Conservation (phyloP, 2,797 vertebrate species). For the Margarornis squamiger region DNA sequence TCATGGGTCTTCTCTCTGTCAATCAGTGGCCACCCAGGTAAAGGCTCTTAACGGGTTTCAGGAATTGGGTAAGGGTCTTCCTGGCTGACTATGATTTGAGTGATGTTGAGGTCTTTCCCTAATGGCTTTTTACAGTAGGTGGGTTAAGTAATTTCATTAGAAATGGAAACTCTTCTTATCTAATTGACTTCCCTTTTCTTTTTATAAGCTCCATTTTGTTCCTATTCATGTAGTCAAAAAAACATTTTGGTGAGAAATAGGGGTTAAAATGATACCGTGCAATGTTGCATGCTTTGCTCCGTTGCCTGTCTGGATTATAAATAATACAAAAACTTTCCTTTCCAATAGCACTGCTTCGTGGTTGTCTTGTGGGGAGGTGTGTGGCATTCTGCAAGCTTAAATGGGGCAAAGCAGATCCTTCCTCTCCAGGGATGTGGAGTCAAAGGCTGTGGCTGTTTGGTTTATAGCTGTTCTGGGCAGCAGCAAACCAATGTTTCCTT, state of each 20-base stretch:
- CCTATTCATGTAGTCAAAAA: background rate
- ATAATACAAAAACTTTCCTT: background rate
- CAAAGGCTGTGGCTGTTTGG: background rate
- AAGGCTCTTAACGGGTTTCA: background rate
- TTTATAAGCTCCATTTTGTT: background rate
- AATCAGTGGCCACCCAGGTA: fast-evolving
- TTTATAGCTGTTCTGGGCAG: background rate
- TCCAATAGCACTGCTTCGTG: fast-evolving
- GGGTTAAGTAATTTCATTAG: background rate
- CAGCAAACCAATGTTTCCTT: background rate
- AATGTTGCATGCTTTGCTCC: background rate
- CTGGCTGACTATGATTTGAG: background rate
- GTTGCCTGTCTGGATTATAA: background rate
- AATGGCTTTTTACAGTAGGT: background rate
- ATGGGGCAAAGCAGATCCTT: background rate
- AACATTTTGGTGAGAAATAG: background rate
- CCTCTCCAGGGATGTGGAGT: background rate
- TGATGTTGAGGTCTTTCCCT: background rate
- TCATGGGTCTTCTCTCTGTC: background rate
- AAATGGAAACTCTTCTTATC: background rate
- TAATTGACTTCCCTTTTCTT: background rate
- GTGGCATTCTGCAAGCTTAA: background rate
- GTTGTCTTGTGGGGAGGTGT: background rate
- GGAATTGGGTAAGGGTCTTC: background rate
- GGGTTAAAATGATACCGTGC: fast-evolving